A percentile compares a stretch with the other conserved stretches of the same genome.
phyloP scores from a whole-genome alignment of 1,140 invertebrate genomes.

The Habropoda laboriosa region DNA sequence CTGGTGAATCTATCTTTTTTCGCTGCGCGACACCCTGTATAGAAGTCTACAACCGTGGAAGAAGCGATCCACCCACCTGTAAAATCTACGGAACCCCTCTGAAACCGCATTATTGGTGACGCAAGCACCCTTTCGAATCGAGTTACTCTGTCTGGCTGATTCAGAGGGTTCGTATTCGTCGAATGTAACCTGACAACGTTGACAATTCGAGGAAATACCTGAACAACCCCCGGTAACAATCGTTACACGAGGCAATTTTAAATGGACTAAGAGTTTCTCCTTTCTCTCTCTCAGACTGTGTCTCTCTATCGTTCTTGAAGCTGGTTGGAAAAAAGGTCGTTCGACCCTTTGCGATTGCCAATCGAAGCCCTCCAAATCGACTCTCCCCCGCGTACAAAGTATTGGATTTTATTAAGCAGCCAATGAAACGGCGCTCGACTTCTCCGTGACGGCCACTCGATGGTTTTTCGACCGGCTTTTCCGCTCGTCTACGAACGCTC shows the following conservation, averaged over 20 bases:
- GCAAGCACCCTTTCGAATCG: neutral
- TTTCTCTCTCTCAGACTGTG: no score
- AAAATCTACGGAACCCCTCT: conserved; percentile 1
- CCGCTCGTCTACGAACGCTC: neutral
- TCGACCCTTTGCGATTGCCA: conserved; percentile 1
- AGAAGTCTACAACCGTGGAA: no score
- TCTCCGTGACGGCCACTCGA: neutral
- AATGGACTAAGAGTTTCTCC: no score
- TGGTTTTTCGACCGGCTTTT: neutral
- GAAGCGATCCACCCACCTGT: neutral
- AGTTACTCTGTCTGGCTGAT: neutral
- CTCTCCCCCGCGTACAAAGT: neutral
- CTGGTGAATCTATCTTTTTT: neutral
- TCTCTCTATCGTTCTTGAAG: neutral
- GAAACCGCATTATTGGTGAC: neutral
- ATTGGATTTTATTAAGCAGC: conserved; percentile 29
- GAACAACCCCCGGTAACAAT: no score
- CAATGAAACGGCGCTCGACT: neutral
- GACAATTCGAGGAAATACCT: no score
- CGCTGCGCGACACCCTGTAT: neutral
- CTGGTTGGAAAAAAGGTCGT: neutral
- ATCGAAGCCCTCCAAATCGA: conserved; percentile 27
- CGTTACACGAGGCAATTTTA: no score
- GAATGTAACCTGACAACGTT: neutral
- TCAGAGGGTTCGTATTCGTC: neutral